Evolutionary conservation across 2,797 vertebrate species (phyloP), one percentile per base, ranked within the genome.

Genomic region (Phalanger gymnotis): DNA sequence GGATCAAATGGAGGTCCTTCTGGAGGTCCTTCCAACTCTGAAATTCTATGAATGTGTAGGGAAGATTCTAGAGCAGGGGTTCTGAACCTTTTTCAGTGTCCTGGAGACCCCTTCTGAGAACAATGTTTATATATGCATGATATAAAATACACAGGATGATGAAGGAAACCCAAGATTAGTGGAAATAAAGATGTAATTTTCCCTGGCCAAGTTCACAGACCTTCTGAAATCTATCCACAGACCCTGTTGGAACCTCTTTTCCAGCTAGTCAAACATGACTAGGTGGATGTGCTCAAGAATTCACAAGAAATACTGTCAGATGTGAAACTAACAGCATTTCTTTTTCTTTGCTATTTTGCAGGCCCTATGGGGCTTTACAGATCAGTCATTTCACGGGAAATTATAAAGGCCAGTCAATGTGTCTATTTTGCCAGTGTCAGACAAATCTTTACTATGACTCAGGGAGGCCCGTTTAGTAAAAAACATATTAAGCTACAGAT

Each of bases 241-340:
- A 12, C 40, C 22, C 73, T 47, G 40, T 73, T 51, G 3, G 40
- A 87, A 87, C 25, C 3, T 19, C 9, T 87, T 87, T 87, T 51
- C 73, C 22, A 51, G 66, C 61, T 55, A 91, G 81, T 54, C 40
- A 94, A 90, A 40, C 16, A 56, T 28, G 40, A 66, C 11, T 53
- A 90, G 14, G n/a, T n/a, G 28, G 56, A 89, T 52, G 55, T n/a
- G 73, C 73, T 52, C 34, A 73, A 87, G 56, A 66, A 57, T 90
- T 47, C 94, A 81, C 66, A 97, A 96, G 92, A 73, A 57, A 90
- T 30, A 94, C 95, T 51, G 91, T 90, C 73, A 97, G 95, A 61
- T 73, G 87, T 54, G 95, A 93, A 87, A 87, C 73, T 87, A 51
- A 73, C 61, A 87, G 66, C 93, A 54, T 91, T n/a, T 73, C 89